These are phyloP conservation scores for Marronus borbonicus DNA, from an alignment of 2,888 invertebrate species.

Conservation along the genomic window DNA sequence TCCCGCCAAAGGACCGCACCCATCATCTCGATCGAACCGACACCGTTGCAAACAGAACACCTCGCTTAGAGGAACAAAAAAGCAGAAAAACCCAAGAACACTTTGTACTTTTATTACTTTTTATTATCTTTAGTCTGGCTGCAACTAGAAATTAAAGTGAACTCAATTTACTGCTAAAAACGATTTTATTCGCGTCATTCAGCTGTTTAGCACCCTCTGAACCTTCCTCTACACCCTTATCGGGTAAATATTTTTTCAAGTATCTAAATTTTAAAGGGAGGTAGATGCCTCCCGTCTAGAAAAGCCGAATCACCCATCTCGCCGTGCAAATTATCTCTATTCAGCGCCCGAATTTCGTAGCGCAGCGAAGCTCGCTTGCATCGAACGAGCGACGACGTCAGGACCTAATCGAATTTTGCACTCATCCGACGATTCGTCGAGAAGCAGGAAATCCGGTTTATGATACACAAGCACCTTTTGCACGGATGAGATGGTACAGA, in stretches of 20 bases:
- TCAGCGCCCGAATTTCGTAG: slow-evolving; percentile 27
- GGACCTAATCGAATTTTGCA: slow-evolving; percentile 49
- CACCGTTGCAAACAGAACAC: no score
- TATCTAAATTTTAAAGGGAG: slow-evolving; percentile 2
- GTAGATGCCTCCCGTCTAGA: not conserved
- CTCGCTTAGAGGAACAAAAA: no score
- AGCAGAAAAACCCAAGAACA: no score
- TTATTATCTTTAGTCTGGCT: no score
- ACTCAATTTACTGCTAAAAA: no score
- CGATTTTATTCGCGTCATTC: not conserved
- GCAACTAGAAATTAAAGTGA: no score
- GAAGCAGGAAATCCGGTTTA: slow-evolving; percentile 55
- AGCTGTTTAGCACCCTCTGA: not conserved
- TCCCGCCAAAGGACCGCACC: no score
- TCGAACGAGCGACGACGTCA: slow-evolving; percentile 11
- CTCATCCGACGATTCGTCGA: slow-evolving; percentile 33
- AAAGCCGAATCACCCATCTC: not conserved
- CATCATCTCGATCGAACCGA: no score
- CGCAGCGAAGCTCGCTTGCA: slow-evolving; percentile 25
- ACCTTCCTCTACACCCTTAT: not conserved
- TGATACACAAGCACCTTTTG: slow-evolving; percentile 54
- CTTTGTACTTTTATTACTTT: no score
- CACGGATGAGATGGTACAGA: slow-evolving; percentile 45
- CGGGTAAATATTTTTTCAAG: slow-evolving; percentile 11
- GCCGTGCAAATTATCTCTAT: slow-evolving; percentile 45